Conservation (phyloP, 2,797 vertebrate species). For the Spatula versicolor region DNA sequence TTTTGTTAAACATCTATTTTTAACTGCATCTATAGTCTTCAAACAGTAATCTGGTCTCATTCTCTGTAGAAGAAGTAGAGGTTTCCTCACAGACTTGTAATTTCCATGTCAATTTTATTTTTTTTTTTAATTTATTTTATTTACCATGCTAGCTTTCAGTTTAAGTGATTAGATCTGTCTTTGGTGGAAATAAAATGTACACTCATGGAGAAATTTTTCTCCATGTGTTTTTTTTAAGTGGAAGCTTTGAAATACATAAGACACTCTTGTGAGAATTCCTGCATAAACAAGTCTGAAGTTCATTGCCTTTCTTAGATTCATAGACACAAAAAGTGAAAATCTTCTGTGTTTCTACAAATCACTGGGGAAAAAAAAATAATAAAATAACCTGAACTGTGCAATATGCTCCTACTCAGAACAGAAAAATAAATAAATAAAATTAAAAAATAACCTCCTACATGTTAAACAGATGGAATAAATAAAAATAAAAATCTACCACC, state of each 20-base stretch:
- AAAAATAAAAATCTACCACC: too few species aligned
- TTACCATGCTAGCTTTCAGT: background rate
- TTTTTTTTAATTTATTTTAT: background rate
- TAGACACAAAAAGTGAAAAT: background rate
- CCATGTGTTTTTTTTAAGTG: background rate
- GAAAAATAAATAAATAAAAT: background rate
- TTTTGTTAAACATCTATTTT: background rate
- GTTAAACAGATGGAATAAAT: background rate
- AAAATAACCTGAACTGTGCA: background rate
- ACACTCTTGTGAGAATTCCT: background rate
- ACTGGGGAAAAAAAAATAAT: background rate
- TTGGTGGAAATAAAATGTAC: background rate
- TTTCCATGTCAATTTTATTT: background rate
- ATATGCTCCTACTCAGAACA: background rate
- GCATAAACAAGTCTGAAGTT: fast-evolving
- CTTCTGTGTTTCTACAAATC: background rate
- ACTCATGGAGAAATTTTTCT: background rate
- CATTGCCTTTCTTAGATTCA: background rate
- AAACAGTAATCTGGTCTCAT: background rate
- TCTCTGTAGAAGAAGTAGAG: background rate
- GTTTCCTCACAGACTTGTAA: background rate
- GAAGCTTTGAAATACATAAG: background rate
- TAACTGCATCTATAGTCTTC: background rate
- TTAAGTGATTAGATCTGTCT: background rate
- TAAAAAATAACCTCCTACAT: background rate